A percentile compares a stretch with the other conserved stretches of the same genome.
Evolutionary conservation across 2,888 invertebrate species (phyloP).

Genomic region (Tetranychus truncatus): DNA sequence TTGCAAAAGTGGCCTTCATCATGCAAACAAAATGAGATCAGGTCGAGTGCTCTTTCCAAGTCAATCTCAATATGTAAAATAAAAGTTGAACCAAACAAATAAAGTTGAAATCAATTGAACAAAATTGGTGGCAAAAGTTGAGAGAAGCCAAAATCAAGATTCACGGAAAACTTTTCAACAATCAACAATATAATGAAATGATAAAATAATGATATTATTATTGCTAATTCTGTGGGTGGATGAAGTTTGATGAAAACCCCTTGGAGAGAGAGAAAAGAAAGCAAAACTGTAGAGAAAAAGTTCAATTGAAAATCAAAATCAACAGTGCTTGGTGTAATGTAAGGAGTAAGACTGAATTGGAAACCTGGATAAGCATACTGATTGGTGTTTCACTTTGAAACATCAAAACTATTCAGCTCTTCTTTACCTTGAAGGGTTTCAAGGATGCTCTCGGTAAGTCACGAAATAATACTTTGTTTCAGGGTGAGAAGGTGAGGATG

Average conservation of each 20-base stretch:
- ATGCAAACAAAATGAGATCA: neutral
- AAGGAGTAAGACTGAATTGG: neutral
- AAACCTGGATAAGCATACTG: neutral
- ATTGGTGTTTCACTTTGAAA: neutral
- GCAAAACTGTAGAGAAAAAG: too few species aligned
- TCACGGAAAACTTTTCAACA: neutral
- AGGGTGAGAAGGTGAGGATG: neutral
- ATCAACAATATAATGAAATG: neutral
- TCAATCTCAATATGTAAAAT: too few species aligned
- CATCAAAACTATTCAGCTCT: too few species aligned
- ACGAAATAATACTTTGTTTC: neutral
- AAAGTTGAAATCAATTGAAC: neutral
- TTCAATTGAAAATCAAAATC: neutral
- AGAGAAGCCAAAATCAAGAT: neutral
- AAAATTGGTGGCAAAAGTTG: neutral
- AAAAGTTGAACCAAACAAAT: neutral
- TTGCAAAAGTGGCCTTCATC: neutral
- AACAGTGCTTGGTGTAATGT: neutral
- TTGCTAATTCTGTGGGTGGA: constrained; percentile 1
- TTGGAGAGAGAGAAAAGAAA: neutral
- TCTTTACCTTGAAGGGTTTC: neutral
- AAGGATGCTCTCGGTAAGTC: neutral
- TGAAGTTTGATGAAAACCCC: neutral
- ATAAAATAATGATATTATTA: neutral
- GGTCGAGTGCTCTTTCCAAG: neutral